These are phyloP conservation scores for Hyles vespertilio DNA, from an alignment of 1,140 invertebrate species.

Conservation along the genomic window DNA sequence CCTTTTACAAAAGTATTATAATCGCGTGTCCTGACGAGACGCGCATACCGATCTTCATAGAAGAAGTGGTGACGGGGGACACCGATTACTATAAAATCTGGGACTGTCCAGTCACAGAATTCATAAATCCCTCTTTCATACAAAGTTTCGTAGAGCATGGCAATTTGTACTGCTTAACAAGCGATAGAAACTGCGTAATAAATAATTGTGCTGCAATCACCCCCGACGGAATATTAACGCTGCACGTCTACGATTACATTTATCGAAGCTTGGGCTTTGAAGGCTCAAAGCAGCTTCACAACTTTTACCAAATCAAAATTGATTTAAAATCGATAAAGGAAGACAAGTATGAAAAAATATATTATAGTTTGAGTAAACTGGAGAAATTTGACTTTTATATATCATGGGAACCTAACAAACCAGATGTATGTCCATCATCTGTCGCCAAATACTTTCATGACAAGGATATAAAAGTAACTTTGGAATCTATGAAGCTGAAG, in stretches of 20 bases:
- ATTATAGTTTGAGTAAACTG: conserved; percentile 36
- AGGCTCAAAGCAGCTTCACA: conserved; percentile 43
- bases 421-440: conserved; percentile 57
- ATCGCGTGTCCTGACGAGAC: conserved; percentile 59
- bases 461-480: conserved; percentile 33
- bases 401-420: conserved; percentile 48
- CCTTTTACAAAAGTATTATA: conserved; percentile 56
- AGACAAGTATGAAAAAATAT: conserved; percentile 27
- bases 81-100: conserved; percentile 54
- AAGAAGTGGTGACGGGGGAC: conserved; percentile 47
- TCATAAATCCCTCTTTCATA: conserved; percentile 49
- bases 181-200: conserved; percentile 48
- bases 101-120: conserved; percentile 42
- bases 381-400: conserved; percentile 51
- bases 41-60: conserved; percentile 35
- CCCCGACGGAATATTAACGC: conserved; percentile 48
- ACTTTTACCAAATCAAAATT: conserved; percentile 50
- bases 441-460: conserved; percentile 60
- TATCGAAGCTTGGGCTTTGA: conserved; percentile 59
- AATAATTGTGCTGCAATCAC: conserved; percentile 54
- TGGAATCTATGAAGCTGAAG: conserved; percentile 27
- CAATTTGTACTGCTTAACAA: conserved; percentile 45
- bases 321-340: conserved; percentile 40
- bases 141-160: conserved; percentile 56
- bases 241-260: conserved; percentile 46